Percentiles rank a stretch among this genome's conserved stretches.
These are phyloP conservation scores for Drosophila ananassae DNA, from an alignment of 1,140 invertebrate genomes.

Conservation along the genomic window DNA sequence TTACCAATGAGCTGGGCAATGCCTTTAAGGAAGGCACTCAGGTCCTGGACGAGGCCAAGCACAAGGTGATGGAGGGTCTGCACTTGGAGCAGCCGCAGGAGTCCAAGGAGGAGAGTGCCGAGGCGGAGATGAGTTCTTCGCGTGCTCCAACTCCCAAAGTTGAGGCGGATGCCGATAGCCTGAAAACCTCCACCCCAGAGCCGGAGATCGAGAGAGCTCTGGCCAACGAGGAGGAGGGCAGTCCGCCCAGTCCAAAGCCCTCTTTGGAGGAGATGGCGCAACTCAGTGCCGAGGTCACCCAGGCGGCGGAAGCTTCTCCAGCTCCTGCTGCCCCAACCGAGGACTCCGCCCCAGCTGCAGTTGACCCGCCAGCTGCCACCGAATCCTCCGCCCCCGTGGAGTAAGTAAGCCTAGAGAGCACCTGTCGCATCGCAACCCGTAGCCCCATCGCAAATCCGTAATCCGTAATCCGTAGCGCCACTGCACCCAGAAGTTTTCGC, in stretches of 20 bases:
- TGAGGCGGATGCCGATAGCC: conserved; percentile 62
- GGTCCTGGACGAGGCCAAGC: conserved; percentile 67
- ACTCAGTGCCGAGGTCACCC: conserved; percentile 44
- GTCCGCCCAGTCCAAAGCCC: conserved; percentile 76
- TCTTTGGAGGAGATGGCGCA: conserved; percentile 72
- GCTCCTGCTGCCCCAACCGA: conserved; percentile 4
- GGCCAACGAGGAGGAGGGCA: conserved; percentile 61
- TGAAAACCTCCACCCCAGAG: conserved; percentile 80
- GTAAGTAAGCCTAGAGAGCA: conserved; percentile 59
- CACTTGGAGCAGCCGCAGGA: conserved; percentile 43
- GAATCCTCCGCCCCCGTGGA: conserved; percentile 43
- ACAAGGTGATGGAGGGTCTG: conserved; percentile 70
- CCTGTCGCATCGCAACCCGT: conserved; percentile 35
- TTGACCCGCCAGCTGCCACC: conserved; percentile 6
- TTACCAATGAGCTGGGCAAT: conserved; percentile 74
- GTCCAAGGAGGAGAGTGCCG: background rate
- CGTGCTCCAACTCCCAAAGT: conserved; percentile 55
- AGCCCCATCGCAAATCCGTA: conserved; percentile 5
- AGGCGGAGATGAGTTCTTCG: conserved; percentile 41
- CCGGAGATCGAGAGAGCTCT: conserved; percentile 80
- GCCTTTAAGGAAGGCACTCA: conserved; percentile 73
- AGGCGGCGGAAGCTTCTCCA: conserved; percentile 3
- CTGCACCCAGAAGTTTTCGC: conserved; percentile 52
- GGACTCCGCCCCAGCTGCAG: background rate
- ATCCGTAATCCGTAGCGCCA: conserved; percentile 32